These are phyloP conservation scores for Stegostoma tigrinum DNA, from an alignment of 2,113 vertebrate species.

Conservation along the genomic window DNA sequence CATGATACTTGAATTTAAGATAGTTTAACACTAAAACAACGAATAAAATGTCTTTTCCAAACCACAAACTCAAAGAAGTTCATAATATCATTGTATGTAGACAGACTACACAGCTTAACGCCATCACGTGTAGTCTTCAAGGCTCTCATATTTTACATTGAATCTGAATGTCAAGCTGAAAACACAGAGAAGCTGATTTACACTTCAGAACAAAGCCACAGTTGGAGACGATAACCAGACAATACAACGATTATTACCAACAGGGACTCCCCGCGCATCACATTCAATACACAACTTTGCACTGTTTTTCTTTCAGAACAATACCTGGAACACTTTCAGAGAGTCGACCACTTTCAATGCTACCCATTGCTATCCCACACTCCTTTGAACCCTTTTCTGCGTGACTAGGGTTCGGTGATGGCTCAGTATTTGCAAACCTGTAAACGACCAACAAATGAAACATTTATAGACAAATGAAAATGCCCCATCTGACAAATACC, in stretches of 20 bases:
- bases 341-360: conserved; percentile 9
- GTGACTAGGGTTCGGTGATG: conserved; percentile 3
- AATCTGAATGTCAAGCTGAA: neutral
- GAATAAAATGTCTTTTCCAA: neutral
- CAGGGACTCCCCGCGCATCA: neutral
- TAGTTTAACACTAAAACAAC: neutral
- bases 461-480: neutral
- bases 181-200: neutral
- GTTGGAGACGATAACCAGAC: neutral
- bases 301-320: conserved; percentile 8
- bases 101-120: neutral
- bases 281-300: neutral
- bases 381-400: conserved; percentile 33
- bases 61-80: neutral
- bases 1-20: neutral
- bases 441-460: neutral
- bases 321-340: conserved; percentile 18
- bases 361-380: conserved; percentile 34
- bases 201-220: conserved; percentile 13
- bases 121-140: neutral
- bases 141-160: neutral
- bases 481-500: neutral
- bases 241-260: conserved; percentile 1
- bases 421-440: neutral
- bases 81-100: neutral